Evolutionary conservation across 1,140 invertebrate species (phyloP), one percentile per base, ranked within the genome.

Genomic region (Scaptomyza montana): DNA sequence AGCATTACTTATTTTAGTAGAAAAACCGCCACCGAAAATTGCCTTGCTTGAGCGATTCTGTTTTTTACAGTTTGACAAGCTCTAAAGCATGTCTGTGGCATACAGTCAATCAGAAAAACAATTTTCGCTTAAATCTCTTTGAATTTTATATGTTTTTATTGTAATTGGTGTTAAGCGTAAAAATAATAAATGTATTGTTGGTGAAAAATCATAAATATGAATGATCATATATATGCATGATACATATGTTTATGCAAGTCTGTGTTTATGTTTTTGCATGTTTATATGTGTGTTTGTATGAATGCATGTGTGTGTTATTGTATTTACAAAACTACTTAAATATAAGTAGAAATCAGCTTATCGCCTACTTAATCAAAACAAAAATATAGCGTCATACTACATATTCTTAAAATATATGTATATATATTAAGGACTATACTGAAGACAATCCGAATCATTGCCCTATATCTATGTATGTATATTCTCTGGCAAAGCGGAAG

Each of bases 91-190:
- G 3, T 5, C 33, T 49, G 13, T 67, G 71, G 49, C 47, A 0
- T 0, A 43, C 1, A 21, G 39, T 5, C 45, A 13, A 50, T 25
- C 3, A 0, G 63, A 2, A 21, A 25, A 16, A 33, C n/a, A 6
- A 33, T 30, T 49, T 69, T 71, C 64, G 75, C 66, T 78, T 78
- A 85, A 78, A 87, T 78, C 76, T 81, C 60, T 86, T 72, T 16
- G 78, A 86, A 78, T 78, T 86, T 75, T 86, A 80, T 73, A 30
- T 46, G 53, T 50, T 69, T 67, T 76, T 77, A 63, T 61, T 74
- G 50, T 86, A 70, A 78, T 87, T 86, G 66, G 65, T 87, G 62
- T 85, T 72, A 87, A 81, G 81, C 78, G 78, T 87, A 76, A 49
- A 86, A 87, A 86, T 86, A 63, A 86, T 80, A 68, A 60, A 64